Percentiles rank a stretch among this genome's conserved stretches.
Evolutionary conservation across 92 coral and sea anemone species (phyloP).

Genomic region (Parazoanthus darwini): DNA sequence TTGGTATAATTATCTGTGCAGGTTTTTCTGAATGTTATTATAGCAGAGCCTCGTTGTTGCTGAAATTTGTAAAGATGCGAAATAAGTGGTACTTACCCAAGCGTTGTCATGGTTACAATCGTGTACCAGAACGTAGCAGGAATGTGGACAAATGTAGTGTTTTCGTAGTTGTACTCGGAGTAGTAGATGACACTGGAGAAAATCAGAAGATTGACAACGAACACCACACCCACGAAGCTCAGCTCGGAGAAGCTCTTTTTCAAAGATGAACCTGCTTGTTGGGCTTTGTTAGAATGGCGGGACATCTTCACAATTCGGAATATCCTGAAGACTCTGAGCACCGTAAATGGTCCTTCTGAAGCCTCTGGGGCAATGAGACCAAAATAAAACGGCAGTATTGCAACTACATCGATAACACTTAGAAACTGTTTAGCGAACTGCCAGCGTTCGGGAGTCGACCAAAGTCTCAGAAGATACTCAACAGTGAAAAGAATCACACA

Average conservation of each 20-base stretch:
- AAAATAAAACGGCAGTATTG: conserved; percentile 89
- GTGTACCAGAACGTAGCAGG: conserved; percentile 98
- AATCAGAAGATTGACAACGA: conserved; percentile 73
- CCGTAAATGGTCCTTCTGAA: conserved; percentile 80
- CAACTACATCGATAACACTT: conserved; percentile 89
- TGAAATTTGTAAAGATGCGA: not conserved
- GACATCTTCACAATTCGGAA: conserved; percentile 97
- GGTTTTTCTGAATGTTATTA: too few relatives aligned
- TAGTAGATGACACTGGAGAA: conserved; percentile 93
- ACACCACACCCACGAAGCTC: conserved; percentile 80
- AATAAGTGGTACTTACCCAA: conserved; percentile 75
- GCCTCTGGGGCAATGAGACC: conserved; percentile 76
- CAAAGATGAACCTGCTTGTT: conserved; percentile 82
- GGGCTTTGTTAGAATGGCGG: conserved; percentile 85
- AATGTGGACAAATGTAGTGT: conserved; percentile 71
- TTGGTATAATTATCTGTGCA: too few relatives aligned
- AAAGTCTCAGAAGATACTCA: conserved; percentile 78
- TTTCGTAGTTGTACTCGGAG: conserved; percentile 73
- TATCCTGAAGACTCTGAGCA: conserved; percentile 88
- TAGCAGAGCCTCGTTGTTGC: not conserved
- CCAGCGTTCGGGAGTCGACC: conserved; percentile 84
- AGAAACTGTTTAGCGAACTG: conserved; percentile 85
- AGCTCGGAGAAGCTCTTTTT: conserved; percentile 91
- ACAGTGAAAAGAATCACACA: conserved; percentile 82
- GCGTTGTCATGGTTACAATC: conserved; percentile 98